Conservation (phyloP, 2,113 vertebrate genomes). For the Percopsis transmontana region DNA sequence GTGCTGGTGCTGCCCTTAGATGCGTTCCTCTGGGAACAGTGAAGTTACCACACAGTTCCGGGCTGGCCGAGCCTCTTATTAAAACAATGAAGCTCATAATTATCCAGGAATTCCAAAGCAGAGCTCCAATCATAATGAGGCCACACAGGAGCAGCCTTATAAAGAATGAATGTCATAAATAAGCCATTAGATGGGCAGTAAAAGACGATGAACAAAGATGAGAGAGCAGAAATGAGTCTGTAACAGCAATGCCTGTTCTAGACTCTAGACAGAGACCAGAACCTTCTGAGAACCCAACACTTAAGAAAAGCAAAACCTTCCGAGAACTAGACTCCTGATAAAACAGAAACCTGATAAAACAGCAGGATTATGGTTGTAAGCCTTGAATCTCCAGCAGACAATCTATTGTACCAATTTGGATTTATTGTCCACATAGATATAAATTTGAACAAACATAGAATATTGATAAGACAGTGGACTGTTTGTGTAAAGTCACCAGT, state of each 20-base stretch:
- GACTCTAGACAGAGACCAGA: no score
- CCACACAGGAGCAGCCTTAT: constrained; percentile 80
- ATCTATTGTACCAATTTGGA: no score
- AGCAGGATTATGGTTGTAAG: no score
- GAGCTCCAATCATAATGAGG: constrained; percentile 78
- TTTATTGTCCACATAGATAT: background rate
- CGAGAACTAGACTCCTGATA: no score
- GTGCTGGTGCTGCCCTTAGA: constrained; percentile 53
- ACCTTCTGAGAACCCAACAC: no score
- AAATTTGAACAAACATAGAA: constrained; percentile 6
- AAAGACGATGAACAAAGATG: constrained; percentile 64
- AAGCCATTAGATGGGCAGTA: constrained; percentile 80
- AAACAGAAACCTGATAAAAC: no score
- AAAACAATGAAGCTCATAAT: constrained; percentile 83
- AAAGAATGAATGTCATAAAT: constrained; percentile 83
- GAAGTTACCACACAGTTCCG: constrained; percentile 65
- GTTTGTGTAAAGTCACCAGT: constrained; percentile 13
- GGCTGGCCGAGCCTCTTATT: constrained; percentile 79
- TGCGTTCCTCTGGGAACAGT: constrained; percentile 63
- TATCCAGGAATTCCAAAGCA: constrained; percentile 80
- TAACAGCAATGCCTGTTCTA: constrained; percentile 21
- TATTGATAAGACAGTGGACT: background rate
- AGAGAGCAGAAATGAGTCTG: constrained; percentile 64
- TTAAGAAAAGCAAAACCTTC: no score
- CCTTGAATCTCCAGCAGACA: no score